Base-by-base conservation (phyloP, 2,113 vertebrate species). In the Rhynchopsitta pachyrhyncha region DNA sequence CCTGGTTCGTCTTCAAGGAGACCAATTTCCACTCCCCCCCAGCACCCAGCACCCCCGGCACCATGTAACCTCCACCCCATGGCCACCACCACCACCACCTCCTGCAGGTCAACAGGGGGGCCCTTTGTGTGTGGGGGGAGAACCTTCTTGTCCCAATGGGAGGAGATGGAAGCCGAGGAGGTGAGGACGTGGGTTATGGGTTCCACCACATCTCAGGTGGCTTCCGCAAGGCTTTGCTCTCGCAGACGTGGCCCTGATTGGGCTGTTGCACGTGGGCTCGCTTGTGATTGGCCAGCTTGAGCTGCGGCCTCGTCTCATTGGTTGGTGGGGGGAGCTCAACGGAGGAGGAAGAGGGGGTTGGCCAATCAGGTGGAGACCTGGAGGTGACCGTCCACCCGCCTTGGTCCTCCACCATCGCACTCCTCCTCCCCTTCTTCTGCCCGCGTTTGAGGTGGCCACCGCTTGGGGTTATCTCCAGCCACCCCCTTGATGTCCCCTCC, bases 321-420 rank as follows among this genome's bases (percentile, higher is more conserved):
- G 31, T 22, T 20, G 31, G 6, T 18, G 19, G 55, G 31, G 53
- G 53, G 31, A 57, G 53, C 53, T 57, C 53, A 57, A 13, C 1
- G 7, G 53, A 33, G 29, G 53, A 9, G 10, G 29, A 55, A 31
- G 53, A 53, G 7, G 53, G 53, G 53, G 18, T 19, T 33, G 19
- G 55, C 55, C 55, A 57, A 33, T 57, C 55, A 22, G 31, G 19
- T 33, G 31, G 12, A 57, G 31, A 22, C 18, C 19, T 33, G 31
- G 12, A 13, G 18, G 53, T 57, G 55, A 20, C 31, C 31, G 1
- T 13, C 5, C 1, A 8, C 31, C 55, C 3, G 1, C 20, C 12
- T 33, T 13, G 55, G 19, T 57, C 55, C 12, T 22, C 31, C 31
- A 14, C 31, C 55, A 14, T n/a, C 31, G 22, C 55, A n/a, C 55